Base-by-base conservation (phyloP, 92 coral and sea anemone species). In the Umimayanthus kanabou region DNA sequence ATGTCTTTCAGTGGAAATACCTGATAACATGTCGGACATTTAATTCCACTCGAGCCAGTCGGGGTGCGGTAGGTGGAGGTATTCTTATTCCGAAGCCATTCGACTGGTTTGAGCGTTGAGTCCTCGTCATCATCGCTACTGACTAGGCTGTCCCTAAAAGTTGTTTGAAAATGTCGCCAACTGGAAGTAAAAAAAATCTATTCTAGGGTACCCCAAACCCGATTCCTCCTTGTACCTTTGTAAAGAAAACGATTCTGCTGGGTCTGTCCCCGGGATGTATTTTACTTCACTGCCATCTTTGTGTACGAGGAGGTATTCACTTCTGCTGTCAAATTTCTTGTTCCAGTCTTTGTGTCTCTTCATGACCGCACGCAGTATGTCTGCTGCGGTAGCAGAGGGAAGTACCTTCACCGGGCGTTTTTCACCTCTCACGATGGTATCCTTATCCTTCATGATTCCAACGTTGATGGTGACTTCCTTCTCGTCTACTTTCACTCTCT, bases 91-190 rank as follows among this genome's bases (percentile, higher is more conserved):
- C n/a, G 11, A 25, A 69, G 73, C 73, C 73, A 69, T 69, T 69
- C 30, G 73, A 69, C 73, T 69, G 33, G 76, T 71, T 28, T 28
- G 76, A 71, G n/a, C 9, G 40, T 26, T 3, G 40, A 71, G 76
- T 71, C 76, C 6, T 71, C 76, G 28, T 71, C 76, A 71, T 71
- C 73, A 69, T 69, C 73, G 14, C 76, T 71, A 71, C 76, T 71
- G 28, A 15, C 28, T 33, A 89, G 77, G 77, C 42, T 76, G 45
- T 79, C 80, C 37, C 84, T 45, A 7, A 85, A 7, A 85, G 49
- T 76, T 65, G 47, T 47, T 90, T n/a, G 40, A 87, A 73, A 74
- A 87, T 81, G 90, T 82, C 77, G 42, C 84, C 84, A 20, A 90
- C 57, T 65, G 84, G 84, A 6, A 88, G 81, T 73, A 29, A 67